Evolutionary conservation across 2,797 vertebrate genomes (phyloP).

Genomic region (Helostoma temminkii): DNA sequence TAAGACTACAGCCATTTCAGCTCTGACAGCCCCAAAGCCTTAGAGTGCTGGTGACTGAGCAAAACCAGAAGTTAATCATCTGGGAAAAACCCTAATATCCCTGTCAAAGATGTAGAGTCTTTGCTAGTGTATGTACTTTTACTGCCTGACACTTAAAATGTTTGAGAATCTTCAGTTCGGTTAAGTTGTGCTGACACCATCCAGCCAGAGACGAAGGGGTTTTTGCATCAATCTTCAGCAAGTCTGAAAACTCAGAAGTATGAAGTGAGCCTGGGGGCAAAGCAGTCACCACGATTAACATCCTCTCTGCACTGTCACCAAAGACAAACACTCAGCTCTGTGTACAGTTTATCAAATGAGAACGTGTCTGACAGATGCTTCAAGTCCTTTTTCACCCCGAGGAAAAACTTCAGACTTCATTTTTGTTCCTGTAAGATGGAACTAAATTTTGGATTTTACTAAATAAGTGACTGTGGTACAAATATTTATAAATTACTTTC

Average conservation of each 20-base stretch:
- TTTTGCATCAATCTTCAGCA: constrained; percentile 7
- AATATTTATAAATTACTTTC: background rate
- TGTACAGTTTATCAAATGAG: constrained; percentile 9
- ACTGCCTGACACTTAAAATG: background rate
- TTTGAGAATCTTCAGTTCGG: background rate
- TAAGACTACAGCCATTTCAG: too few species aligned
- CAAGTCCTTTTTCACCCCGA: background rate
- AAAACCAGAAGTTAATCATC: too few species aligned
- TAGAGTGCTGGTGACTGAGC: too few species aligned
- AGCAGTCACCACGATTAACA: constrained; percentile 17
- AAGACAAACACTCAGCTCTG: constrained; percentile 39
- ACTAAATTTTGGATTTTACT: background rate
- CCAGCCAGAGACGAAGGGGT: background rate
- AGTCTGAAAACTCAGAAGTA: background rate
- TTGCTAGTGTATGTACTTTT: background rate
- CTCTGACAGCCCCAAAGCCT: too few species aligned
- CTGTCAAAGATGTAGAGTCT: background rate
- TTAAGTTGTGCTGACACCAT: background rate
- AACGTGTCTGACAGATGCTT: background rate
- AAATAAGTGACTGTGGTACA: background rate
- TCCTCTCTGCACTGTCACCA: constrained; percentile 25
- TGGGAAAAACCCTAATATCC: background rate
- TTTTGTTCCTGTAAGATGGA: background rate
- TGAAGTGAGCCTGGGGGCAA: background rate
- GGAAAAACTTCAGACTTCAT: background rate